phyloP scores from a whole-genome alignment of 2,888 invertebrate genomes.

The Horisme vitalbata region DNA sequence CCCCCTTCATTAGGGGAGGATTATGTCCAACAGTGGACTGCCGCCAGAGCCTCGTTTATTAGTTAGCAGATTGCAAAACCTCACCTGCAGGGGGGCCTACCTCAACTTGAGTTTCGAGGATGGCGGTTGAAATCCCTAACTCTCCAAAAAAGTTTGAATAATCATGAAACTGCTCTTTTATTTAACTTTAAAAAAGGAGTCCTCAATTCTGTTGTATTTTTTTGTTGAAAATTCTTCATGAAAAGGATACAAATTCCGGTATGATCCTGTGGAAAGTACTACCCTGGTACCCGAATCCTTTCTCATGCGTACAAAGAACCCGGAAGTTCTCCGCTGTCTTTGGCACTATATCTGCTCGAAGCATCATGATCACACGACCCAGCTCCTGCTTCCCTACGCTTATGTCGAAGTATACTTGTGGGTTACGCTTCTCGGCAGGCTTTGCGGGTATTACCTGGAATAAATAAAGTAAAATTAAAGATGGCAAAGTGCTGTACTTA shows the following conservation, averaged over 20 bases:
- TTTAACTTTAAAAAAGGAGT: no score
- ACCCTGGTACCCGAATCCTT: conserved; percentile 97
- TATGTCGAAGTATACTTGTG: conserved; percentile 98
- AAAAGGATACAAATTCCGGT: conserved; percentile 97
- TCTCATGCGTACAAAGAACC: conserved; percentile 96
- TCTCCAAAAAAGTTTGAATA: no score
- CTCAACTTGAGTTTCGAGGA: no score
- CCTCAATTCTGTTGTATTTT: no score
- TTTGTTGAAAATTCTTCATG: background rate
- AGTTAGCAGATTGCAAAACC: no score
- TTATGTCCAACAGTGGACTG: no score
- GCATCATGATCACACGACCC: conserved; percentile 95
- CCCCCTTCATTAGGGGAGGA: no score
- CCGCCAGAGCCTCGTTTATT: no score
- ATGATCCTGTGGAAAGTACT: conserved; percentile 96
- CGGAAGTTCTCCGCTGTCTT: conserved; percentile 97
- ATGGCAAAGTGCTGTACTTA: no score
- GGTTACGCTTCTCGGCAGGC: conserved; percentile 84
- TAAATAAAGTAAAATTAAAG: background rate
- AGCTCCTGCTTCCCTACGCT: conserved; percentile 93
- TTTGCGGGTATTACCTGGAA: conserved; percentile 58
- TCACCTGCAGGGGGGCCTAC: no score
- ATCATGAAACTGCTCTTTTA: no score
- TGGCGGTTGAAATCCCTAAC: no score
- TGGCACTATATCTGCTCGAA: conserved; percentile 96